Conservation (phyloP, 1,140 invertebrate species). For the Maniola jurtina region DNA sequence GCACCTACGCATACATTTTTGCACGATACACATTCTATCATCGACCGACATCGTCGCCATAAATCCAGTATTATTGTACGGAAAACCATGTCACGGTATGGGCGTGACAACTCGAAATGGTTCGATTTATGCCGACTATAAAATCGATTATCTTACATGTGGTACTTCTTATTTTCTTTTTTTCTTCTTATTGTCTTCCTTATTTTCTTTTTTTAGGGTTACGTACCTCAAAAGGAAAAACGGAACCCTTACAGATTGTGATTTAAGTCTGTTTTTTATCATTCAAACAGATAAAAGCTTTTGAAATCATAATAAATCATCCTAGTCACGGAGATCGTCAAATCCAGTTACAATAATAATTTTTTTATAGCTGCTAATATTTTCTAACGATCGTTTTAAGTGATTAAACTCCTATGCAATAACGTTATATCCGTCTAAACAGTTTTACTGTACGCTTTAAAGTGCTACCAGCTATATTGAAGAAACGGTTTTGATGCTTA, state of each 20-base stretch:
- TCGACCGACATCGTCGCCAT: conserved; percentile 44
- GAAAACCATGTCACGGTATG: conserved; percentile 47
- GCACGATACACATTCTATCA: conserved; percentile 51
- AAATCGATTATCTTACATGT: conserved; percentile 31
- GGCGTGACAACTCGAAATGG: conserved; percentile 50
- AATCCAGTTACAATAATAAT: conserved; percentile 3
- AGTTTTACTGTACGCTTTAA: no score
- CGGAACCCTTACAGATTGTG: no score
- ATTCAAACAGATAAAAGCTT: neutral
- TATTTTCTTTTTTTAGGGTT: neutral
- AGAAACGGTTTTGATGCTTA: no score
- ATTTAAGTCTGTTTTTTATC: neutral
- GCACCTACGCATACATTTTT: conserved; percentile 60
- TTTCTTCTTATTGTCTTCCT: neutral
- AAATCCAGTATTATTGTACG: conserved; percentile 54
- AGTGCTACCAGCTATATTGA: no score
- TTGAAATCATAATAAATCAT: neutral
- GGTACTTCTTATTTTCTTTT: neutral
- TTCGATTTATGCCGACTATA: conserved; percentile 49
- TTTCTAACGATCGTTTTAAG: neutral
- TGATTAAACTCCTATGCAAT: neutral
- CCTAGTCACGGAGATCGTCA: neutral
- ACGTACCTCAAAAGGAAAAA: no score
- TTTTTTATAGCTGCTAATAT: conserved; percentile 1
- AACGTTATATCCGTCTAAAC: no score